Evolutionary conservation across 2,888 invertebrate genomes (phyloP).

Genomic region (Mantis religiosa): DNA sequence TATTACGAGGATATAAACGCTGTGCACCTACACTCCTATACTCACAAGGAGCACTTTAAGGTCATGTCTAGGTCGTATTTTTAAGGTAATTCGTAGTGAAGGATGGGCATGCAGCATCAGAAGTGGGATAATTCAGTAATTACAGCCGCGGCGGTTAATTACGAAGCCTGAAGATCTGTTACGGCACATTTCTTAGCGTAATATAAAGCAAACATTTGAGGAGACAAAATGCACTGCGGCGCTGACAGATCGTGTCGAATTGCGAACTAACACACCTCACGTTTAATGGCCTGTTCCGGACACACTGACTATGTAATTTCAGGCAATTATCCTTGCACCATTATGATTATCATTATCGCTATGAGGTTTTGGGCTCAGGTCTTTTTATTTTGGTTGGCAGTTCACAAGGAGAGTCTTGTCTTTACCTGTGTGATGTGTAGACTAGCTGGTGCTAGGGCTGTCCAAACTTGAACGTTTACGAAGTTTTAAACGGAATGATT

Average conservation of each 20-base stretch:
- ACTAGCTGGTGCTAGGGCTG: not conserved
- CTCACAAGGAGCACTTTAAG: no score
- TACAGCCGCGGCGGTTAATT: no score
- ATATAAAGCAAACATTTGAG: not conserved
- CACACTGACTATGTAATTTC: conserved; percentile 21
- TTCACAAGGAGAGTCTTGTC: not conserved
- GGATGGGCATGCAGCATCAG: no score
- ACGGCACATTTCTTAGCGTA: not conserved
- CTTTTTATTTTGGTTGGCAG: not conserved
- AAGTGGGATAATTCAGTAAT: no score
- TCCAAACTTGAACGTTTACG: not conserved
- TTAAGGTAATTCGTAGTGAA: no score
- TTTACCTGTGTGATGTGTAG: not conserved
- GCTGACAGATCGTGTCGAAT: conserved; percentile 22
- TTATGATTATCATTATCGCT: conserved; percentile 26
- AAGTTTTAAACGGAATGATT: no score
- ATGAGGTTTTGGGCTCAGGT: not conserved
- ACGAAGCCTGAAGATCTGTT: no score
- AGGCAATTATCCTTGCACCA: conserved; percentile 25
- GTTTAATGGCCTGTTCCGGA: not conserved
- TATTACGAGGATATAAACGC: no score
- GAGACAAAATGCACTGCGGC: conserved; percentile 1
- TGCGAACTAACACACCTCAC: conserved; percentile 14
- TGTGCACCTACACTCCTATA: no score
- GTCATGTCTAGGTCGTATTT: no score